Evolutionary conservation across 2,888 invertebrate genomes (phyloP).

Genomic region (Drosophila pullipes): DNA sequence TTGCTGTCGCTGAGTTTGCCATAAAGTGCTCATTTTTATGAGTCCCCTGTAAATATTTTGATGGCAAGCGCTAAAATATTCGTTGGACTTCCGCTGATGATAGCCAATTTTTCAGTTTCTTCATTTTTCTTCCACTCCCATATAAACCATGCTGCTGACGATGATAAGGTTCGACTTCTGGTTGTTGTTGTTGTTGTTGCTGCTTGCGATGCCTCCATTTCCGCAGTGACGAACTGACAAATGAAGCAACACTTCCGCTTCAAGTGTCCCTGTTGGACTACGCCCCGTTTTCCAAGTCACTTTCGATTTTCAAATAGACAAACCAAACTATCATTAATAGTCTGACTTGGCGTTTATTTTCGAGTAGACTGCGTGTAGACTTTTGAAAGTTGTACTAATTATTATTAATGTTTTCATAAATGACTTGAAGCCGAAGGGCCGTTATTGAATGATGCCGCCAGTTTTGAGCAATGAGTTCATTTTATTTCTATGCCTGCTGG

Average conservation of each 20-base stretch:
- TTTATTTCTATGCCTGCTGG: conserved; percentile 13
- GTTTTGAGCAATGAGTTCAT: background rate
- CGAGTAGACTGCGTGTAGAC: background rate
- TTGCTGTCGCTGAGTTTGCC: conserved; percentile 37
- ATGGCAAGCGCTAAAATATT: conserved; percentile 57
- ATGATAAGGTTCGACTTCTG: background rate
- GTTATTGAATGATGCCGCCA: conserved; percentile 27
- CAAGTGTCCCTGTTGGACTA: conserved; percentile 27
- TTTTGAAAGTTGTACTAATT: conserved; percentile 61
- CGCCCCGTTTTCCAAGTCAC: conserved; percentile 43
- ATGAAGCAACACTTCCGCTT: conserved; percentile 50
- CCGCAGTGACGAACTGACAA: conserved; percentile 39
- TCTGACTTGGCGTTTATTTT: conserved; percentile 38
- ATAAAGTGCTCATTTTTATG: conserved; percentile 72
- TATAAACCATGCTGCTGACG: conserved; percentile 7
- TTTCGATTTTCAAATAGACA: conserved; percentile 42
- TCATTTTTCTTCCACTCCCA: conserved; percentile 12
- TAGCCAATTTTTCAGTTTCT: conserved; percentile 47
- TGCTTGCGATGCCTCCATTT: conserved; percentile 32
- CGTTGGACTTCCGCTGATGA: conserved; percentile 52
- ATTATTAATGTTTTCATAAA: conserved; percentile 72
- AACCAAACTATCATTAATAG: conserved; percentile 48
- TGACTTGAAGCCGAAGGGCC: conserved; percentile 14
- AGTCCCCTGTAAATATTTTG: conserved; percentile 76
- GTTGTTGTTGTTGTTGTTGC: conserved; percentile 17